Evolutionary conservation across 1,140 invertebrate genomes (phyloP).

Genomic region (Ctenoplectra terminalis): DNA sequence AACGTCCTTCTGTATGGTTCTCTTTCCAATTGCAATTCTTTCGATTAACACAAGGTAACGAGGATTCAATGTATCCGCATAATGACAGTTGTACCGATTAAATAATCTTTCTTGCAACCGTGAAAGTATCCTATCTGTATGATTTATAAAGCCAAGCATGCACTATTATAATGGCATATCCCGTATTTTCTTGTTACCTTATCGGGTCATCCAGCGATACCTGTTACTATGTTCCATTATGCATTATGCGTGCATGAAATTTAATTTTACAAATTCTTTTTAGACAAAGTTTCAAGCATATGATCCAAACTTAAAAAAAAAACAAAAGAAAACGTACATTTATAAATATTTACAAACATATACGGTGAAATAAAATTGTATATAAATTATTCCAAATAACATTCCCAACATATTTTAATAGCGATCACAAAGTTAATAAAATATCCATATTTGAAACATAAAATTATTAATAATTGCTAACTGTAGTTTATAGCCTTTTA

Average conservation of each 20-base stretch:
- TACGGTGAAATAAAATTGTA: neutral
- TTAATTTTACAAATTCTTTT: neutral
- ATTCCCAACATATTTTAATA: neutral
- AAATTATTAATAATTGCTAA: neutral
- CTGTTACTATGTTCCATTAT: constrained; percentile 11
- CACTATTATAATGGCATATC: constrained; percentile 17
- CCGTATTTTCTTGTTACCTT: constrained; percentile 46
- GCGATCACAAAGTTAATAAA: neutral
- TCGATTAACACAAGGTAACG: constrained; percentile 41
- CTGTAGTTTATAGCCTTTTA: neutral
- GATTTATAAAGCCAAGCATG: neutral
- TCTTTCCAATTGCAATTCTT: constrained; percentile 13
- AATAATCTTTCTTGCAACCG: neutral
- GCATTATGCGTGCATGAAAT: neutral
- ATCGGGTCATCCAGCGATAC: constrained; percentile 42
- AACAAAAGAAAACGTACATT: neutral
- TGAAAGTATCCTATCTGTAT: neutral
- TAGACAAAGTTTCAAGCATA: no score
- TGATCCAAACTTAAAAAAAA: no score
- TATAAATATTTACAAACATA: no score
- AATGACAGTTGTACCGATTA: neutral
- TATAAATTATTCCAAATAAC: neutral
- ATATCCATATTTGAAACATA: neutral
- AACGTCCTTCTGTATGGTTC: constrained; percentile 44
- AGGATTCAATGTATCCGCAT: neutral